Evolutionary conservation across 2,797 vertebrate genomes (phyloP).

Genomic region (Oreonectes daqikongensis): DNA sequence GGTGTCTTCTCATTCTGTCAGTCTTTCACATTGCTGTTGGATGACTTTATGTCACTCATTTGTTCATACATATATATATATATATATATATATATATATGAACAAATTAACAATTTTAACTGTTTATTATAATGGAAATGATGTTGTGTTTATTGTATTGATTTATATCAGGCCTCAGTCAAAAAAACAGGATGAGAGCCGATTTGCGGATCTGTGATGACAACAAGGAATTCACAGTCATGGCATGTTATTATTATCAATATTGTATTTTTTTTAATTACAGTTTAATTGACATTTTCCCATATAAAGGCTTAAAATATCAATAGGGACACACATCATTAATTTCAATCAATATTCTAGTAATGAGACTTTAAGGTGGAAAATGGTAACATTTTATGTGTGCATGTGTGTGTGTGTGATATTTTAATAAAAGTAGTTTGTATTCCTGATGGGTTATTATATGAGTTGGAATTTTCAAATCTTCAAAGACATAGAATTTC

Average conservation of each 20-base stretch:
- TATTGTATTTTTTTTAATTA: constrained; percentile 27
- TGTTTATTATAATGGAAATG: background rate
- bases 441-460: no score
- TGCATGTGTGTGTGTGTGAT: background rate
- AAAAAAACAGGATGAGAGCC: background rate
- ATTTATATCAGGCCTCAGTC: background rate
- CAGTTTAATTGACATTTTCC: constrained; percentile 32
- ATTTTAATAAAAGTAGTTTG: no score
- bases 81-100: no score
- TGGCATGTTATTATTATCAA: background rate
- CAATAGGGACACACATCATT: constrained; percentile 39
- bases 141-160: background rate
- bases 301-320: constrained; percentile 39
- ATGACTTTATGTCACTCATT: no score
- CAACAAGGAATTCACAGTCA: background rate
- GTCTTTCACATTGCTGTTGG: no score
- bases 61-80: no score
- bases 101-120: no score
- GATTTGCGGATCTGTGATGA: no score
- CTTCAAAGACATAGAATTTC: no score
- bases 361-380: constrained; percentile 36
- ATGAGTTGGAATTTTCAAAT: no score
- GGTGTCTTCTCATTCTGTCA: no score
- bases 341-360: constrained; percentile 49
- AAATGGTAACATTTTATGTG: constrained; percentile 4